A percentile compares a stretch with the other conserved stretches of the same genome.
Evolutionary conservation across 2,888 invertebrate genomes (phyloP).

Genomic region (Lycophotia porphyrea): DNA sequence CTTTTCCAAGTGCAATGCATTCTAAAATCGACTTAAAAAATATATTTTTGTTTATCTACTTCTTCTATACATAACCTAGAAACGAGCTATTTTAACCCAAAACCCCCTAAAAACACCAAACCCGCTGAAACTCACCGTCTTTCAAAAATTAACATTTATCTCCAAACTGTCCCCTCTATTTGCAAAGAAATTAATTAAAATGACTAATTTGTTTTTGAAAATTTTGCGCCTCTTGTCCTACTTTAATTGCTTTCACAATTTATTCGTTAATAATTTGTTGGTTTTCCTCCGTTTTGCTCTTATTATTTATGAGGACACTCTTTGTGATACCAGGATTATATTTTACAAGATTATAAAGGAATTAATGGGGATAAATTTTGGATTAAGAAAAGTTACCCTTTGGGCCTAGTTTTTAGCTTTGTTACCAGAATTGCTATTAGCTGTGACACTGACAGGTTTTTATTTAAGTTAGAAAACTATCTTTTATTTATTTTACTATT

Average conservation of each 20-base stretch:
- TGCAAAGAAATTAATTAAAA: slow-evolving; percentile 63
- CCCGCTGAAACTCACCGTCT: not conserved
- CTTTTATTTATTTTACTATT: too few species aligned
- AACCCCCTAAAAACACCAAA: not conserved
- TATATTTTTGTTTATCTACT: not conserved
- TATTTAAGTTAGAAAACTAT: not conserved
- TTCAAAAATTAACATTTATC: slow-evolving; percentile 35
- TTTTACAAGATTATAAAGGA: slow-evolving; percentile 41
- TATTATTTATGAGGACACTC: slow-evolving; percentile 54
- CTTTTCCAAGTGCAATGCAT: too few species aligned
- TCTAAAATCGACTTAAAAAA: too few species aligned
- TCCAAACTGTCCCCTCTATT: slow-evolving; percentile 36
- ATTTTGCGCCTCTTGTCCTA: slow-evolving; percentile 41
- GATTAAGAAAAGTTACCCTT: not conserved
- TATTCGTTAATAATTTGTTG: slow-evolving; percentile 57
- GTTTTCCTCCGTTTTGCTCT: slow-evolving; percentile 27
- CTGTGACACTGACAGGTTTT: too few species aligned
- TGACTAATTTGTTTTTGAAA: slow-evolving; percentile 62
- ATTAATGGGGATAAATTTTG: slow-evolving; percentile 35
- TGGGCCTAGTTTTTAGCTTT: not conserved
- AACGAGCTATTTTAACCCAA: not conserved
- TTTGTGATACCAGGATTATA: slow-evolving; percentile 52
- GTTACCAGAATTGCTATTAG: not conserved
- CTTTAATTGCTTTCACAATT: slow-evolving; percentile 63
- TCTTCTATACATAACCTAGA: not conserved